A percentile compares a stretch with the other conserved stretches of the same genome.
phyloP scores from a whole-genome alignment of 2,113 vertebrate genomes.

The Himantopus leucocephalus region DNA sequence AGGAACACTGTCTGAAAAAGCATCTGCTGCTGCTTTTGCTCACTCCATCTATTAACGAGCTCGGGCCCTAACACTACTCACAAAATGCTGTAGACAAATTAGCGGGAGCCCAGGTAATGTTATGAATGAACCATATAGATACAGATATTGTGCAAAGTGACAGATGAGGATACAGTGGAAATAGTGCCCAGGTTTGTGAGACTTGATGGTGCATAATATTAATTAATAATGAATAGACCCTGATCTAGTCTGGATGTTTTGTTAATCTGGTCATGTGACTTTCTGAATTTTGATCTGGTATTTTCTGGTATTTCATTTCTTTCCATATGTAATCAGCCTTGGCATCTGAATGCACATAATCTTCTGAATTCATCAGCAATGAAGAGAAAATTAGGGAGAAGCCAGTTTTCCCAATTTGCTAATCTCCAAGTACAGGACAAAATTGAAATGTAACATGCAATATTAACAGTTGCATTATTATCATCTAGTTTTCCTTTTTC shows the following conservation, averaged over 20 bases:
- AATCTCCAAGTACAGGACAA: neutral
- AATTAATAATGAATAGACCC: neutral
- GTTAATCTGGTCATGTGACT: neutral
- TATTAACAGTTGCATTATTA: neutral
- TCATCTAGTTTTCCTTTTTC: neutral
- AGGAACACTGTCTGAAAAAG: slow-evolving; percentile 22
- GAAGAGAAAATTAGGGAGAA: neutral
- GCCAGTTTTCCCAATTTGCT: neutral
- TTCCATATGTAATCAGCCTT: neutral
- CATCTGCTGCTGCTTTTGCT: slow-evolving; percentile 14
- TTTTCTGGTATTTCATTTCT: neutral
- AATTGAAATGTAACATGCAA: neutral
- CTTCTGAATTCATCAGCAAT: neutral
- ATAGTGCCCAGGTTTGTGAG: neutral
- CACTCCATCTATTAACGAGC: neutral
- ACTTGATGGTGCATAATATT: neutral
- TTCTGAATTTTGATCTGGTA: neutral
- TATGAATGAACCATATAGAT: neutral
- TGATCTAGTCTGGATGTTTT: neutral
- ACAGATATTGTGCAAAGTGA: neutral
- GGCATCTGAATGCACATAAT: neutral
- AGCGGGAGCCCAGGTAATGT: neutral
- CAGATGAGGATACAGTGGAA: neutral
- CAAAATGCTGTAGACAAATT: neutral
- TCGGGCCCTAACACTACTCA: neutral